Evolutionary conservation across 2,113 vertebrate species (phyloP).

Genomic region (Heterocephalus glaber): DNA sequence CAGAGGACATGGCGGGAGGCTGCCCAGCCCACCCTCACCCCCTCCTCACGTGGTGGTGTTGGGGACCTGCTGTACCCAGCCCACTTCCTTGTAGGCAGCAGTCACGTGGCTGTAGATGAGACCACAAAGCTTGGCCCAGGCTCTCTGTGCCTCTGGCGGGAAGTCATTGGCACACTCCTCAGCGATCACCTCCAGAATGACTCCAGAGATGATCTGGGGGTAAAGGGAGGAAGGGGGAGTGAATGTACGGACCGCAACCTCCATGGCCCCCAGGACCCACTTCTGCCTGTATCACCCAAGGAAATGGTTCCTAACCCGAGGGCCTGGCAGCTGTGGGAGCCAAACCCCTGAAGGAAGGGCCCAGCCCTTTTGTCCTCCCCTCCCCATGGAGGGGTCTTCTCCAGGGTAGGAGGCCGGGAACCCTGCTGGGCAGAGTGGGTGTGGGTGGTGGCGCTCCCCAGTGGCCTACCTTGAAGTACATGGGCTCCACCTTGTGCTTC

Average conservation of each 20-base stretch:
- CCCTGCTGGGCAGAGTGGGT: background rate
- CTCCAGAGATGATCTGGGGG: slow-evolving; percentile 92
- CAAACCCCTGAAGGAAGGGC: background rate
- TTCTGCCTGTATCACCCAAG: background rate
- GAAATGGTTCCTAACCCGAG: fast-evolving
- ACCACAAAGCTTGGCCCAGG: slow-evolving; percentile 94
- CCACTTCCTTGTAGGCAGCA: slow-evolving; percentile 95
- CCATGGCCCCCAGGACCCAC: background rate
- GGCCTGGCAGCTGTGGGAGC: background rate
- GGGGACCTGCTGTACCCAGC: slow-evolving; percentile 95
- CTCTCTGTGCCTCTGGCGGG: slow-evolving; percentile 91
- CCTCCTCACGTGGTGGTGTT: slow-evolving; percentile 92
- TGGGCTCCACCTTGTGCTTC: slow-evolving; percentile 97
- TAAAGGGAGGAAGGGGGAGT: background rate
- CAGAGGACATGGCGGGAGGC: background rate
- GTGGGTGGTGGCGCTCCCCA: fast-evolving
- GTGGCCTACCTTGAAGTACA: slow-evolving; percentile 94
- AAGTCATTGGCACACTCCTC: slow-evolving; percentile 94
- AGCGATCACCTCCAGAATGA: slow-evolving; percentile 94
- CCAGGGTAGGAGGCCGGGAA: background rate
- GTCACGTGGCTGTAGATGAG: slow-evolving; percentile 95
- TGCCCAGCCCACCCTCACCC: slow-evolving; percentile 67
- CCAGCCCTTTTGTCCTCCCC: background rate
- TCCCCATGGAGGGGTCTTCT: too few relatives aligned
- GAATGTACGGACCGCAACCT: fast-evolving